These are phyloP conservation scores for Opisthocomus hoazin DNA, from an alignment of 2,113 vertebrate species.

Conservation along the genomic window DNA sequence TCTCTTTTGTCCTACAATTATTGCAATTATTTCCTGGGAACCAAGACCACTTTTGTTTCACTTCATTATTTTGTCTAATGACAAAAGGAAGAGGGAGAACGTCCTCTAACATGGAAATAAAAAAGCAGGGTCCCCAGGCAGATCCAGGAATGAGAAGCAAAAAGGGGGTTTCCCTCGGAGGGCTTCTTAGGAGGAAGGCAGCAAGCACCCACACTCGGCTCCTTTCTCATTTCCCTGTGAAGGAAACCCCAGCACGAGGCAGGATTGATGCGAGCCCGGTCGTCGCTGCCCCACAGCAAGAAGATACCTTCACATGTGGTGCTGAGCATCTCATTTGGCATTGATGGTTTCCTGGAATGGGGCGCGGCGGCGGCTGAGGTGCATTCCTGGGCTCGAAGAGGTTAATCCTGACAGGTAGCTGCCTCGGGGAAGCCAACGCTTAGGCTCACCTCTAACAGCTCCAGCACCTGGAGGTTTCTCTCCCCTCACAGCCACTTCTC, in stretches of 20 bases:
- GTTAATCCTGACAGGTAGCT: constrained; percentile 45
- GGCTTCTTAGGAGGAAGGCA: neutral
- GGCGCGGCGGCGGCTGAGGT: neutral
- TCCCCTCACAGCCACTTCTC: neutral
- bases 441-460: constrained; percentile 53
- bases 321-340: neutral
- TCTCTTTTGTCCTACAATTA: too few species aligned
- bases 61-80: too few species aligned
- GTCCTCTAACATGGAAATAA: neutral
- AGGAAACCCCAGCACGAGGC: neutral
- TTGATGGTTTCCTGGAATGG: constrained; percentile 50
- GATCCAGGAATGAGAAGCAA: neutral
- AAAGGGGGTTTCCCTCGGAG: neutral
- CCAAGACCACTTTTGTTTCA: too few species aligned
- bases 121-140: neutral
- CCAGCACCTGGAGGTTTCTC: constrained; percentile 55
- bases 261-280: neutral
- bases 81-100: neutral
- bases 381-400: constrained; percentile 19
- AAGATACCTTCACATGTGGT: constrained; percentile 26
- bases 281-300: neutral
- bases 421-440: neutral
- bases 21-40: too few species aligned
- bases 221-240: neutral
- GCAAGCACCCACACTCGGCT: neutral